Evolutionary conservation across 2,888 invertebrate genomes (phyloP), one percentile per base, ranked within the genome.

Genomic region (Drosophila maculinotata): DNA sequence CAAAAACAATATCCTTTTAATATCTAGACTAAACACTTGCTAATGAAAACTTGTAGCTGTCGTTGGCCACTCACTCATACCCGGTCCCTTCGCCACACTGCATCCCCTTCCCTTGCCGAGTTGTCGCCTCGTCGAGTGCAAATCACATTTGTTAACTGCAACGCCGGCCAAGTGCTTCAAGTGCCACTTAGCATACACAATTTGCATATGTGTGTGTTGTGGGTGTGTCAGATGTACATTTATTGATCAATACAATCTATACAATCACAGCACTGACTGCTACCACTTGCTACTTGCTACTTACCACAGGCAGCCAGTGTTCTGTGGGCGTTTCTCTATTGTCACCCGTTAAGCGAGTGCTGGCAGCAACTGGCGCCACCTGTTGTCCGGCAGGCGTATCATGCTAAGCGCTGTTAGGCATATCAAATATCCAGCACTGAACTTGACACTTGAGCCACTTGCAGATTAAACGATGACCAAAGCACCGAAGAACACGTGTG

Each of bases 131-230:
- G 25, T 41, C 39, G 33, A 73, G 52, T 57, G 49, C 33, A 45
- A 48, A 65, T 69, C 56, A 51, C 47, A 54, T 58, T 51, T 62
- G 58, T 76, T 45, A 51, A 44, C 12, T 33, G 48, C 62, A 53
- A 10, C 9, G 48, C 49, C 15, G 23, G 51, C 42, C 45, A 49
- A 58, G 60, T 59, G 47, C 35, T 28, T 49, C 49, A 9, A 48
- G 48, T 35, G 47, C 20, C 58, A 67, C 48, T 70, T 31, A 26
- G 15, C 20, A 33, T 23, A 49, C 28, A 36, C 33, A 69, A 44
- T 59, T 41, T 63, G 48, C 58, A 64, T 44, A 48, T 36, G 30
- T 28, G 48, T 35, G 10, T 30, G 14, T 30, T 12, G 9, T 45
- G 9, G 3, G 26, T 17, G 31, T 25, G 42, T 23, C 26, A n/a